Evolutionary conservation across 2,888 invertebrate genomes (phyloP).

Genomic region (Drosophila barbarae): DNA sequence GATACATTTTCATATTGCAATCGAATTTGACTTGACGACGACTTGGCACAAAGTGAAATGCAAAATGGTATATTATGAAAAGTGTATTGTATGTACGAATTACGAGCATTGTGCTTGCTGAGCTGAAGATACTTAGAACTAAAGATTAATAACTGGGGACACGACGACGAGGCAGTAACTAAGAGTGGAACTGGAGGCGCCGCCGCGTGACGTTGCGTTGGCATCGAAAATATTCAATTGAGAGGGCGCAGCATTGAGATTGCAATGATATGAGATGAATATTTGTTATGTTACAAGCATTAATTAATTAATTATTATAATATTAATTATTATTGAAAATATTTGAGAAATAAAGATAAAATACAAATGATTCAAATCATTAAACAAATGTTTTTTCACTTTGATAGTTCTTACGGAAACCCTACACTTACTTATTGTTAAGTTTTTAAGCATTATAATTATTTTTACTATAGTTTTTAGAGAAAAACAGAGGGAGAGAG

Average conservation of each 20-base stretch:
- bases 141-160: conserved; percentile 28
- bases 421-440: conserved; percentile 18
- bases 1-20: conserved; percentile 61
- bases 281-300: conserved; percentile 77
- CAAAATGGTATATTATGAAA: conserved; percentile 9
- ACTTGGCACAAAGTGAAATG: conserved; percentile 35
- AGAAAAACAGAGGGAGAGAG: neutral
- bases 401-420: neutral
- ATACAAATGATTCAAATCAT: conserved; percentile 71
- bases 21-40: conserved; percentile 37
- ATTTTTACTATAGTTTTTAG: conserved; percentile 1
- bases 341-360: conserved; percentile 74
- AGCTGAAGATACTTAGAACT: conserved; percentile 42
- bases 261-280: conserved; percentile 61
- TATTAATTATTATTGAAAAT: conserved; percentile 76
- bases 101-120: conserved; percentile 29
- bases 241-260: conserved; percentile 49
- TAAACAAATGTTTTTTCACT: conserved; percentile 46
- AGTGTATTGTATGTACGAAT: conserved; percentile 27
- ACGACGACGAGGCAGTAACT: conserved; percentile 19
- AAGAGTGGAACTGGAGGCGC: conserved; percentile 24
- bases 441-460: conserved; percentile 14
- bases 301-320: conserved; percentile 77
- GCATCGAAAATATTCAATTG: conserved; percentile 46
- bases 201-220: conserved; percentile 33